Evolutionary conservation across 92 coral and sea anemone genomes (phyloP), one percentile per base, ranked within the genome.

Genomic region (Bergia sp.): DNA sequence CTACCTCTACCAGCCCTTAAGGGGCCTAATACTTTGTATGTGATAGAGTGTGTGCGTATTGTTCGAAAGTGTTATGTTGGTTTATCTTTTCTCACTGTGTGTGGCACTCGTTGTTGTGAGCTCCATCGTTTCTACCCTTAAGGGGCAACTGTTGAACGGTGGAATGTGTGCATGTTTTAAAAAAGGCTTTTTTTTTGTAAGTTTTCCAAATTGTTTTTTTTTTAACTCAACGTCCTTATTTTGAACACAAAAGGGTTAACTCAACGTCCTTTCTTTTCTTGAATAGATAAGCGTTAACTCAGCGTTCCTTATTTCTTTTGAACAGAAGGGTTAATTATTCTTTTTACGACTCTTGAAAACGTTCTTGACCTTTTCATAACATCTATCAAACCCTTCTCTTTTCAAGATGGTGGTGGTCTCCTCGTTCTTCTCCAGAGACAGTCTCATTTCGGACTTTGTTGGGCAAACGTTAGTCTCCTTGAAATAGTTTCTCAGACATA

Each of bases 271-370:
- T 44, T 44, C 47, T 44, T 44, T 44, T 44, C 47, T 44, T 44
- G 47, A 44, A 44, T 44, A 44, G 47, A 44, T 65, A 65, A 65
- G 73, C n/a, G 73, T 65, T 65, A 65, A 65, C 73, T 65, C 73
- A 65, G 29, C 73, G 23, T 65, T 65, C 73, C 73, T 65, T 65
- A 65, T 65, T 65, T 65, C 23, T 64, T 65, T 65, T 65, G 73
- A 65, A 65, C n/a, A 65, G 73, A 65, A 29, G 23, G 73, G 71
- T n/a, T 44, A 44, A 44, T 65, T 65, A 29, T 0, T 65, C 73
- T 15, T 65, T 29, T 65, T 65, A 65, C 73, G 73, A 65, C 6
- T 29, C 73, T 65, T 65, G 23, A 65, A 65, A 65, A 65, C 6
- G 73, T 65, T 12, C 73, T 65, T 65, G n/a, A 65, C 73, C n/a